Base-by-base conservation (phyloP, 2,797 vertebrate genomes). In the Triplophysa bombifrons region DNA sequence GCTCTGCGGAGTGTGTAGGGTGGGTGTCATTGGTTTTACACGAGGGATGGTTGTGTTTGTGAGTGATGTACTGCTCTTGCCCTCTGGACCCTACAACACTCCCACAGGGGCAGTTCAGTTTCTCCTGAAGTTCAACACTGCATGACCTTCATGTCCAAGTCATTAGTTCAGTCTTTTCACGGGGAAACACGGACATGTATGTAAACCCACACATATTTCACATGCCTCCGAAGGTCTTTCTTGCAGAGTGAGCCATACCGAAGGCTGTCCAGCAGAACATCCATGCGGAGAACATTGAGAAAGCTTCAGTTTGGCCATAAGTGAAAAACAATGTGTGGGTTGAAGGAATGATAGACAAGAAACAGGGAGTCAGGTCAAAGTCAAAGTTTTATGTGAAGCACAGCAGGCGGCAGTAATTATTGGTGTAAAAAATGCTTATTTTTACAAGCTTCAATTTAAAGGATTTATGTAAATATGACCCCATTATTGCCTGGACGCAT, bases 51-150 rank as follows among this genome's bases (percentile, higher is more conserved):
- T 17, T 73, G 14, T 76, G 72, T 72, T 38, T 55, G 65, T 70
- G 46, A 67, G 50, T 50, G 70, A 77, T 68, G 70, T 48, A 22
- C 34, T 60, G 41, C 69, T 66, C 51, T 48, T 80, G 78, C 34
- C 78, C 70, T 80, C 61, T 16, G 5, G 61, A 80, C 61, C 78
- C 71, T 67, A 56, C 78, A 58, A 73, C 38, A 34, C 22, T 80
- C 78, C 78, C 78, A 48, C 51, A 22, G 63, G 70, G 25, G 2
- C 61, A 73, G 50, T 80, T 72, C 61, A 72, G 30, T 68, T 76
- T 48, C 73, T 69, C 38, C 46, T 70, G 38, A 46, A 53, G 38
- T 56, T 50, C 7, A 80, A 60, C 19, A 41, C 65, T 61, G 34
- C 22, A 69, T 44, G 64, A 58, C 78, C 80, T 81, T 76, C 67